These are phyloP conservation scores for Clamator glandarius DNA, from an alignment of 2,797 vertebrate genomes.

Conservation along the genomic window DNA sequence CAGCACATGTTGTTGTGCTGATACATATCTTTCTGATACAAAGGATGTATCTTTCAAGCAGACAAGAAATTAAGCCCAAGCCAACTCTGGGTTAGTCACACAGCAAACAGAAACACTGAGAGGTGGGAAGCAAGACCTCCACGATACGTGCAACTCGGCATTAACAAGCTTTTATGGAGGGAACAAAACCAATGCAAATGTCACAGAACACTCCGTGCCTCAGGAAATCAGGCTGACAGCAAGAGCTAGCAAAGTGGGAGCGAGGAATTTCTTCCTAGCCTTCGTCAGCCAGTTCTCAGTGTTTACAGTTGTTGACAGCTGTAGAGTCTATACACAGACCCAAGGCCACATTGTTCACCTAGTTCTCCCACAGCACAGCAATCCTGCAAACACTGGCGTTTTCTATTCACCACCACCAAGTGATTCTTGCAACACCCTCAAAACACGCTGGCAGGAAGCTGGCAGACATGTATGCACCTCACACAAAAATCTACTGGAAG, in stretches of 20 bases:
- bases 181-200: background rate
- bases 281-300: accelerated
- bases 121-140: background rate
- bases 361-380: accelerated
- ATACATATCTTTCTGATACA: background rate
- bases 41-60: background rate
- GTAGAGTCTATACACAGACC: accelerated
- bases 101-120: accelerated
- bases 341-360: background rate
- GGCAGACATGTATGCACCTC: background rate
- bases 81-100: background rate
- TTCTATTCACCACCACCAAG: background rate
- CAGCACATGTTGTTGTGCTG: background rate
- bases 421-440: accelerated
- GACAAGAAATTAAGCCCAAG: background rate
- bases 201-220: background rate
- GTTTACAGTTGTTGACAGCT: background rate
- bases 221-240: background rate
- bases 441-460: accelerated
- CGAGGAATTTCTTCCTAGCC: background rate
- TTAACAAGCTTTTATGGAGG: background rate
- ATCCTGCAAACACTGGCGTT: background rate
- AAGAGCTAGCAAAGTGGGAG: background rate
- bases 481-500: background rate
- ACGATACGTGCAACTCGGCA: accelerated